Evolutionary conservation across 2,797 vertebrate genomes (phyloP).

Genomic region (Dendrocincla tyrannina): DNA sequence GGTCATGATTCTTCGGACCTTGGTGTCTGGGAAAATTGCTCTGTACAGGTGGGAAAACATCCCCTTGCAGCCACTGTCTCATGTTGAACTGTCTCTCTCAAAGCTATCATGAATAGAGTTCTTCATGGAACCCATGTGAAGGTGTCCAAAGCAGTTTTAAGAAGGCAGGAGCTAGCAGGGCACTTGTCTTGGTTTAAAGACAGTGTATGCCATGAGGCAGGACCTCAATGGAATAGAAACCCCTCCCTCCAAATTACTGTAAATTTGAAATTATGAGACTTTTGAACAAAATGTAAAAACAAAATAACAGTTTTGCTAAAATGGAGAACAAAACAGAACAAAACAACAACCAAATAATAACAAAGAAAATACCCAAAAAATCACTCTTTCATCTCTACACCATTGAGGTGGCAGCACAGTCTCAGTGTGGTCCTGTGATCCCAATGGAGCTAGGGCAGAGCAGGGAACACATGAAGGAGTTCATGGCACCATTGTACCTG

Average conservation of each 20-base stretch:
- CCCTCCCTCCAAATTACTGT: neutral
- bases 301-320: neutral
- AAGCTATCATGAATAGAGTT: neutral
- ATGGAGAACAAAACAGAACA: neutral
- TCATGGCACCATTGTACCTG: no score
- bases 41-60: neutral
- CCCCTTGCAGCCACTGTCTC: accelerated
- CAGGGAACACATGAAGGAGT: no score
- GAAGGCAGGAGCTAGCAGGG: neutral
- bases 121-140: neutral
- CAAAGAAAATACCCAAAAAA: neutral
- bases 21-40: neutral
- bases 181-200: neutral
- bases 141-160: neutral
- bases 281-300: neutral
- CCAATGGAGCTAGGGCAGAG: no score
- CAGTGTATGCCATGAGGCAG: neutral
- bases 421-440: no score
- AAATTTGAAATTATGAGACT: neutral
- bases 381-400: neutral
- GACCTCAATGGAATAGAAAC: neutral
- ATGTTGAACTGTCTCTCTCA: neutral
- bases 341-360: neutral
- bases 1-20: accelerated
- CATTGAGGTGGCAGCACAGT: neutral